These are phyloP conservation scores for Lepus townsendii DNA, from an alignment of 2,797 vertebrate genomes.

Conservation along the genomic window DNA sequence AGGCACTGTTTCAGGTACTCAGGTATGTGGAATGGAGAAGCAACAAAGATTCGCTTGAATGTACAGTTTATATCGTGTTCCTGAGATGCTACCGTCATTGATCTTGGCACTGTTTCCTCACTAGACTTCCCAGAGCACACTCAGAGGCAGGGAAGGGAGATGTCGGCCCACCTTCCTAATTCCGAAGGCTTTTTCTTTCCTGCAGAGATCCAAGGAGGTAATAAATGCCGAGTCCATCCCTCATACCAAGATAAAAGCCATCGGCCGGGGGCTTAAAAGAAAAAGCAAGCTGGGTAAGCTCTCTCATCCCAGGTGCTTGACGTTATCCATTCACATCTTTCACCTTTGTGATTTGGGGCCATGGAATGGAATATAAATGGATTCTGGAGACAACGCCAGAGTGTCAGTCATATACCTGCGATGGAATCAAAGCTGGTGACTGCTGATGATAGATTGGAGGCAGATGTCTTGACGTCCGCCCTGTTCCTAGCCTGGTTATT, in stretches of 20 bases:
- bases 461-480: neutral
- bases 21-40: slow-evolving; percentile 46
- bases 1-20: neutral
- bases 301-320: neutral
- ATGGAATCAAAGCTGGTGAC: neutral
- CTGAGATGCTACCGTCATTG: neutral
- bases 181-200: slow-evolving; percentile 62
- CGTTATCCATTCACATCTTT: neutral
- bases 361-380: neutral
- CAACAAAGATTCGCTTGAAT: neutral
- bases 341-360: neutral
- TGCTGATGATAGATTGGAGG: neutral
- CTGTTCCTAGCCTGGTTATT: neutral
- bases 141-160: neutral
- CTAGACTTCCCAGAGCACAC: neutral
- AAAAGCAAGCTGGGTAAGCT: slow-evolving; percentile 88
- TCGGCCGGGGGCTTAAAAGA: slow-evolving; percentile 85
- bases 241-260: slow-evolving; percentile 87
- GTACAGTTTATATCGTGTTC: neutral
- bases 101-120: neutral
- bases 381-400: neutral
- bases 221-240: slow-evolving; percentile 75
- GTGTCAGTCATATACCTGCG: neutral
- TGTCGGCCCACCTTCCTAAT: neutral
- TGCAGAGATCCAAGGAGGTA: slow-evolving; percentile 92